phyloP scores from a whole-genome alignment of 2,888 invertebrate species.

The Dolomedes plantarius region DNA sequence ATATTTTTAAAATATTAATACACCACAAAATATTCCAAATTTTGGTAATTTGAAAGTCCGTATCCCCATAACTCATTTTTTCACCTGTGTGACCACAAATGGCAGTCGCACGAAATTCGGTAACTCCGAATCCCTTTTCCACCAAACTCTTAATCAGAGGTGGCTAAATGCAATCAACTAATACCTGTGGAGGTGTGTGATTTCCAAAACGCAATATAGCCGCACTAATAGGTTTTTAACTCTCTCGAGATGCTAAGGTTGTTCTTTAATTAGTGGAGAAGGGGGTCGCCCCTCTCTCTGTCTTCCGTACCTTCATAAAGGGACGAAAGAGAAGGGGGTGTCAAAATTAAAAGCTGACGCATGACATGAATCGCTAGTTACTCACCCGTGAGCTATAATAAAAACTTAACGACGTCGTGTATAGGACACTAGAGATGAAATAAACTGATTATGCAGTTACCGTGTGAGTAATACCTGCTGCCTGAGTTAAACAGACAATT shows the following conservation, averaged over 20 bases:
- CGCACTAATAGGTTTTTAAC: slow-evolving; percentile 47
- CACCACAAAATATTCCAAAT: too few relatives aligned
- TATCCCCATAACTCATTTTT: too few relatives aligned
- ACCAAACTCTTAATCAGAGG: slow-evolving; percentile 28
- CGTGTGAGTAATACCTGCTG: neutral
- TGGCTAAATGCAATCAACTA: slow-evolving; percentile 55
- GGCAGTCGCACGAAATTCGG: neutral
- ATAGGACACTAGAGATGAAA: slow-evolving; percentile 1
- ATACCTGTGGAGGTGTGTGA: slow-evolving; percentile 52
- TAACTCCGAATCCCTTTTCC: neutral
- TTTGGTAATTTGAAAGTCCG: too few relatives aligned
- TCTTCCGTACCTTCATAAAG: neutral
- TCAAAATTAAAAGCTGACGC: slow-evolving; percentile 65
- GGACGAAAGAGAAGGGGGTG: neutral
- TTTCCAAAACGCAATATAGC: slow-evolving; percentile 31
- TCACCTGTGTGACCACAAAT: neutral
- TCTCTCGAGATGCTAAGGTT: slow-evolving; percentile 35
- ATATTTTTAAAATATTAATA: too few relatives aligned
- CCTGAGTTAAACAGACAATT: too few relatives aligned
- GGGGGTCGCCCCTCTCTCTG: neutral
- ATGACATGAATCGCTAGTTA: slow-evolving; percentile 54
- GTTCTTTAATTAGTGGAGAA: slow-evolving; percentile 48
- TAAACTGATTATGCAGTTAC: neutral
- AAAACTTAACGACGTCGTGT: neutral
- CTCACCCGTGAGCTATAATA: slow-evolving; percentile 15